Evolutionary conservation across 2,113 vertebrate species (phyloP).

Genomic region (Chamaea fasciata): DNA sequence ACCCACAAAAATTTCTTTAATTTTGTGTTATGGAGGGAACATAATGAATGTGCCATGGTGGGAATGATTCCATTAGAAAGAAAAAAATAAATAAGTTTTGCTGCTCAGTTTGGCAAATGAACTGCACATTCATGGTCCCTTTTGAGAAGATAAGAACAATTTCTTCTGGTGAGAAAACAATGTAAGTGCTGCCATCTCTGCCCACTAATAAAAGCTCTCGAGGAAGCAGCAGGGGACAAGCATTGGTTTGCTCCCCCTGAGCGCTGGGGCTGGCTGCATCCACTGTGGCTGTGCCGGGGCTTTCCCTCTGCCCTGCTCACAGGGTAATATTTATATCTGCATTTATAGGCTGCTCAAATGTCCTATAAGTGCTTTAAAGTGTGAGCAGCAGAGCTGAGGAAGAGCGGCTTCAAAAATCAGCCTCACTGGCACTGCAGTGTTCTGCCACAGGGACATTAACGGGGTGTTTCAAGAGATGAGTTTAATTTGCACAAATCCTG

Average conservation of each 20-base stretch:
- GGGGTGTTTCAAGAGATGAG: rapidly evolving
- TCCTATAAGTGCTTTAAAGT: not conserved
- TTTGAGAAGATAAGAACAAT: not conserved
- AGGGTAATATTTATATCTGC: not conserved
- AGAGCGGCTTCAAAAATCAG: not conserved
- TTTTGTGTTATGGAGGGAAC: not conserved
- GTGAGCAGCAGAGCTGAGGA: not conserved
- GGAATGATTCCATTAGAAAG: not conserved
- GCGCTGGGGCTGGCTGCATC: not conserved
- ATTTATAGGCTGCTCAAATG: not conserved
- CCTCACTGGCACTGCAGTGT: not conserved
- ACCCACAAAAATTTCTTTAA: not conserved
- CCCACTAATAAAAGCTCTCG: conserved; percentile 9
- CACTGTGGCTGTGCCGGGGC: not conserved
- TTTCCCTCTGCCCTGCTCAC: not conserved
- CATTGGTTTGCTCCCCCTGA: not conserved
- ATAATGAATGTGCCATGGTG: not conserved
- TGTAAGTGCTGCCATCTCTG: conserved; percentile 17
- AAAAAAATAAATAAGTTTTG: not conserved
- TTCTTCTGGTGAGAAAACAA: conserved; percentile 35
- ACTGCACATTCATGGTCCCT: not conserved
- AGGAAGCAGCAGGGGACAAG: not conserved
- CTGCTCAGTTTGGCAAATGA: not conserved
- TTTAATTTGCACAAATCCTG: not conserved
- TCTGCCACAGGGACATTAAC: not conserved